These are phyloP conservation scores for Dufourea novaeangliae DNA, from an alignment of 1,140 invertebrate species.

Conservation along the genomic window DNA sequence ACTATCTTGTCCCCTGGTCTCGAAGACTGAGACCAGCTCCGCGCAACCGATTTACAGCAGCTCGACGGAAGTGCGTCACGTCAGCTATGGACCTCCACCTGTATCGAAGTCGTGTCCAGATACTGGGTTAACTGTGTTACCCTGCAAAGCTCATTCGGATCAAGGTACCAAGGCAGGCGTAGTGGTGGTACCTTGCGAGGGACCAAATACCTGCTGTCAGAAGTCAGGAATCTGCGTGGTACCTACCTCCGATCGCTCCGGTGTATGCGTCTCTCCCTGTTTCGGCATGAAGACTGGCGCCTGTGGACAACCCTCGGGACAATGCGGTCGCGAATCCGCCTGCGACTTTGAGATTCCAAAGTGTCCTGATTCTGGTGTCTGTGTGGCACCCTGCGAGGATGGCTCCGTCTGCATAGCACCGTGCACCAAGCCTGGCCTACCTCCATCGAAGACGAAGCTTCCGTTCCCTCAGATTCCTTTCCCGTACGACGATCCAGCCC, in stretches of 20 bases:
- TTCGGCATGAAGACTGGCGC: conserved; percentile 57
- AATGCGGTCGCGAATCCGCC: conserved; percentile 71
- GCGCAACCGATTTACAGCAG: conserved; percentile 67
- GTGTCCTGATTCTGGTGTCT: conserved; percentile 67
- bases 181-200: conserved; percentile 76
- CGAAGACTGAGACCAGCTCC: conserved; percentile 56
- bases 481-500: conserved; percentile 62
- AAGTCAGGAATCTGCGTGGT: conserved; percentile 72
- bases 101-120: conserved; percentile 68
- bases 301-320: conserved; percentile 70
- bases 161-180: conserved; percentile 73
- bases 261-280: conserved; percentile 76
- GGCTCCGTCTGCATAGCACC: conserved; percentile 71
- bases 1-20: conserved; percentile 69
- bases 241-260: conserved; percentile 74
- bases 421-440: conserved; percentile 68
- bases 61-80: conserved; percentile 73
- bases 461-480: conserved; percentile 79
- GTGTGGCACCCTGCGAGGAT: conserved; percentile 68
- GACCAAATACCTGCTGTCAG: conserved; percentile 59
- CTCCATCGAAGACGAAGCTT: conserved; percentile 58
- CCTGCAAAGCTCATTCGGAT: conserved; percentile 74
- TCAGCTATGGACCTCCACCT: conserved; percentile 66
- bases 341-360: conserved; percentile 67
- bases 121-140: conserved; percentile 76